A percentile compares a stretch with the other conserved stretches of the same genome.
Evolutionary conservation across 2,888 invertebrate species (phyloP).

Genomic region (Eubasilissa splendida): DNA sequence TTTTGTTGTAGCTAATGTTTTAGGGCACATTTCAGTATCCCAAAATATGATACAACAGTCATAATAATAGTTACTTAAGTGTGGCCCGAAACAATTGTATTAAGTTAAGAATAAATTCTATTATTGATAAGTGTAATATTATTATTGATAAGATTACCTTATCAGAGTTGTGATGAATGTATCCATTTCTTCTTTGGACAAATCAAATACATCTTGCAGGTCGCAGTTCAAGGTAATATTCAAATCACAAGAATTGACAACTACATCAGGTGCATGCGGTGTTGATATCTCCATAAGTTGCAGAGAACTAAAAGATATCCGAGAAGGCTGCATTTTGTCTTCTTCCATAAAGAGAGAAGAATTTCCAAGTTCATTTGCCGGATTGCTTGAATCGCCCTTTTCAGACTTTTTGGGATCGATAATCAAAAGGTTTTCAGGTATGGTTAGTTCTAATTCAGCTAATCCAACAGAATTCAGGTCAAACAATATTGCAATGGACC

Average conservation of each 20-base stretch:
- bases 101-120: no score
- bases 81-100: no score
- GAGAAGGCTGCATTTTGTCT: constrained; percentile 26
- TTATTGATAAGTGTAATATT: not conserved
- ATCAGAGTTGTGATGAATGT: constrained; percentile 16
- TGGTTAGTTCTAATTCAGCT: constrained; percentile 66
- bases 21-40: no score
- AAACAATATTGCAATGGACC: constrained; percentile 68
- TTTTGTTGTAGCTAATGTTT: no score
- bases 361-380: not conserved
- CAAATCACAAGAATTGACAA: constrained; percentile 53
- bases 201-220: constrained; percentile 13
- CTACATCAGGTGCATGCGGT: constrained; percentile 47
- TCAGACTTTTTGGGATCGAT: constrained; percentile 67
- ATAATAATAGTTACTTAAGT: no score
- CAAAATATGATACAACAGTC: no score
- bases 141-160: constrained; percentile 14
- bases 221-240: constrained; percentile 1
- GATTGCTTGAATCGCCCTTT: constrained; percentile 61
- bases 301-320: constrained; percentile 31
- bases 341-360: constrained; percentile 7
- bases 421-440: constrained; percentile 73
- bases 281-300: constrained; percentile 43
- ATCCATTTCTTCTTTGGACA: constrained; percentile 3
- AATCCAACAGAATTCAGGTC: constrained; percentile 64